phyloP scores from a whole-genome alignment of 2,113 vertebrate species.

The Girardinichthys multiradiatus region DNA sequence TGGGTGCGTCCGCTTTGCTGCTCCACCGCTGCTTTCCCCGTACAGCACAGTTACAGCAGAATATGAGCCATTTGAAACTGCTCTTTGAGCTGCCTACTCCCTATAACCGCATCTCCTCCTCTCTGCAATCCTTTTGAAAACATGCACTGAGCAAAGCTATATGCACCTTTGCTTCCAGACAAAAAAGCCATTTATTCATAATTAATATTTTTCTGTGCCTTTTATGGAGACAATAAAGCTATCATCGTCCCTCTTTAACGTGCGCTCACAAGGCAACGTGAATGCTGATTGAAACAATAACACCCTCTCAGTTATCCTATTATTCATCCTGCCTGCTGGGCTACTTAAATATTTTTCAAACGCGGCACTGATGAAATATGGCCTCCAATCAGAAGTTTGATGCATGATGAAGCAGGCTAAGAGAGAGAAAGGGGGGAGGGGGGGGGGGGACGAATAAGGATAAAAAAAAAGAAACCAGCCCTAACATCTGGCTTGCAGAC shows the following conservation, averaged over 20 bases:
- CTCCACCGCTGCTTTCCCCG: constrained; percentile 66
- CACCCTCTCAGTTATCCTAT: constrained; percentile 35
- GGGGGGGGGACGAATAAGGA: constrained; percentile 64
- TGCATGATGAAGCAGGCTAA: constrained; percentile 66
- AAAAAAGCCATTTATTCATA: background rate
- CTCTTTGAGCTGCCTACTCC: constrained; percentile 78
- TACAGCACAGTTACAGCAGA: constrained; percentile 72
- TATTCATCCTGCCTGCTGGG: constrained; percentile 51
- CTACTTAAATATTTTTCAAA: constrained; percentile 45
- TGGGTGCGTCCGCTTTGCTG: constrained; percentile 58
- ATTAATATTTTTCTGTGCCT: background rate
- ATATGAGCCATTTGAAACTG: constrained; percentile 78
- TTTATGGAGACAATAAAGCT: background rate
- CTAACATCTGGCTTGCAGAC: constrained; percentile 83
- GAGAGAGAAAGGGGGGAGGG: no score
- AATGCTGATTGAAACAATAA: constrained; percentile 12
- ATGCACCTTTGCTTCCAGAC: constrained; percentile 17
- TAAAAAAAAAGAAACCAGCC: constrained; percentile 53
- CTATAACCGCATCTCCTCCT: constrained; percentile 82
- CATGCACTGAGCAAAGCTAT: constrained; percentile 51
- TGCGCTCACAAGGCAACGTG: constrained; percentile 9
- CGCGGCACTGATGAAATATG: constrained; percentile 49
- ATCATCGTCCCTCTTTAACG: constrained; percentile 1
- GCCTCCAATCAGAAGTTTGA: constrained; percentile 67
- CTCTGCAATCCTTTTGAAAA: constrained; percentile 61